These are phyloP conservation scores for Peromyscus aztecus DNA, from an alignment of 2,797 vertebrate species.

Conservation along the genomic window DNA sequence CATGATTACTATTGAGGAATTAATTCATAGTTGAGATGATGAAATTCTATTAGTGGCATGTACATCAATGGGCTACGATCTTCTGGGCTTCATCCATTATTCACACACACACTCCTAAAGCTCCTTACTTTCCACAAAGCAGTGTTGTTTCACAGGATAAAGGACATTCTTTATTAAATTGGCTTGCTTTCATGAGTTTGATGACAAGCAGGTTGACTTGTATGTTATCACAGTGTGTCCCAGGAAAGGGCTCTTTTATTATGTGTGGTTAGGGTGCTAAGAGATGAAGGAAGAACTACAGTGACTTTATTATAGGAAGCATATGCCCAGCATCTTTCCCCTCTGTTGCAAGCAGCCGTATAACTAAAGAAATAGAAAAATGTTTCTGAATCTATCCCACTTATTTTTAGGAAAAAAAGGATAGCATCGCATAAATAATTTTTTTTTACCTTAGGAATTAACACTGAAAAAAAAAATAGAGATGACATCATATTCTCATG, in stretches of 20 bases:
- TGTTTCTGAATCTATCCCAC: conserved; percentile 66
- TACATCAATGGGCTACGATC: background rate
- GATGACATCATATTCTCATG: background rate
- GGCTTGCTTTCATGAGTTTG: background rate
- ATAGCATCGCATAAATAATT: conserved; percentile 49
- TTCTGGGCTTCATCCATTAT: background rate
- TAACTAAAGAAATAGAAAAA: conserved; percentile 54
- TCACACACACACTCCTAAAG: background rate
- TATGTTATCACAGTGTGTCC: background rate
- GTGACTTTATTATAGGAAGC: background rate
- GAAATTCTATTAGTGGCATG: background rate
- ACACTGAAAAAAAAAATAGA: conserved; percentile 10
- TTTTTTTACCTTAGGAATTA: conserved; percentile 55
- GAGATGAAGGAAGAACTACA: conserved; percentile 21
- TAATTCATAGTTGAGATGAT: conserved; percentile 23
- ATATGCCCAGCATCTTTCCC: background rate
- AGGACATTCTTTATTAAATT: background rate
- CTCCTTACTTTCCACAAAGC: background rate
- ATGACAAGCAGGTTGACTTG: background rate
- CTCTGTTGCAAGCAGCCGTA: conserved; percentile 46
- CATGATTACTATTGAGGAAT: background rate
- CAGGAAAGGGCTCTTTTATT: background rate
- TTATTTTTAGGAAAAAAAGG: conserved; percentile 63
- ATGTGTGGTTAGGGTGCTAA: conserved; percentile 42
- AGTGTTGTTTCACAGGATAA: background rate